phyloP scores from a whole-genome alignment of 2,113 vertebrate species.

The Phalacrocorax aristotelis region DNA sequence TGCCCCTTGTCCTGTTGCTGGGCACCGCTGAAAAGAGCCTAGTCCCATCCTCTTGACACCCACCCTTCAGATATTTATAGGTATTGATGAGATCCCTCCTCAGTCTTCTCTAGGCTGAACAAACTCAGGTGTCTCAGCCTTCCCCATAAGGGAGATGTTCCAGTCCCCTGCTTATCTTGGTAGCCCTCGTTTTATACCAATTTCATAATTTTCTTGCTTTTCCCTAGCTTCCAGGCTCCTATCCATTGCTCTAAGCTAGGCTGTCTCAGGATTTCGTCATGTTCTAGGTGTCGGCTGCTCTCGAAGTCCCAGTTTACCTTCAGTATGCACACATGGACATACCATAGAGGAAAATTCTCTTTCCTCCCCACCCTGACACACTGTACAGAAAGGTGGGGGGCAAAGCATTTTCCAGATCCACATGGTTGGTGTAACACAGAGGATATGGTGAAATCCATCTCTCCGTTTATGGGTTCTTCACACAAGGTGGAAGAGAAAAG shows the following conservation, averaged over 20 bases:
- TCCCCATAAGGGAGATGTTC: no score
- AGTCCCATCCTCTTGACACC: no score
- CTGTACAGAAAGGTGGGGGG: background rate
- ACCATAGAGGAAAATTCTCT: background rate
- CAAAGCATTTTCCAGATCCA: background rate
- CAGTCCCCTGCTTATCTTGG: no score
- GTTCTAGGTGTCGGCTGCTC: background rate
- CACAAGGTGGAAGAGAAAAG: background rate
- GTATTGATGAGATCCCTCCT: no score
- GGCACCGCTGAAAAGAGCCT: no score
- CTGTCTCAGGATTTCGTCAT: background rate
- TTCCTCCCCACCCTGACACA: no score
- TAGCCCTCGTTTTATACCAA: background rate
- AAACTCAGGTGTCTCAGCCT: no score
- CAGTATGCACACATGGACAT: rapidly evolving
- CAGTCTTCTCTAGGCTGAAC: no score
- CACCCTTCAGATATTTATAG: no score
- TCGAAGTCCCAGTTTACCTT: background rate
- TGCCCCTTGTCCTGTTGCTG: no score
- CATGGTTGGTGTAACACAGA: background rate
- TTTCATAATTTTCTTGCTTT: background rate
- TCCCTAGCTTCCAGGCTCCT: background rate
- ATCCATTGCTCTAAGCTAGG: background rate
- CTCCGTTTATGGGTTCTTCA: background rate
- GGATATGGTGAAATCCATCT: background rate